Base-by-base conservation (phyloP, 92 coral and sea anemone species). In the Bergia puertoricense region DNA sequence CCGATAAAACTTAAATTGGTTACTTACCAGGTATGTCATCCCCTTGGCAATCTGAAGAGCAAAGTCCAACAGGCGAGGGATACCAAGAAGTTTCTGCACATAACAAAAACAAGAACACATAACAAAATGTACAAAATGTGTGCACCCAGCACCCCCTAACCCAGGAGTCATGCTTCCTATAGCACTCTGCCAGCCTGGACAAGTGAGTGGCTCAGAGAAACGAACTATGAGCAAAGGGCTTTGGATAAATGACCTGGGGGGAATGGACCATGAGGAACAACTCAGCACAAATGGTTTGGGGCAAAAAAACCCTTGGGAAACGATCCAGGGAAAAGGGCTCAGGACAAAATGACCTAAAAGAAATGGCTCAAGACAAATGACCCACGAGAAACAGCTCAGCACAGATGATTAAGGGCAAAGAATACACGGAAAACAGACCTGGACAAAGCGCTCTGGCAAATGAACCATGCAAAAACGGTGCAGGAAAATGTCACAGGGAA, bases 11-110 rank as follows among this genome's bases (percentile, higher is more conserved):
- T n/a, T 1, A 50, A 81, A 71, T 30, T 18, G 15, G 10, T 13
- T 11, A 30, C 96, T 88, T 90, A 96, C 98, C 91, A 96, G 78
- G 75, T 83, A 91, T 16, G 46, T 76, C 99, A 96, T 96, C 69
- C 98, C 99, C 73, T 88, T 83, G 81, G 96, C 88, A 74, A 96
- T 96, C 67, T 96, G 98, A 71, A 91, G 74, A 81, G 98, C 92
- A 67, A 92, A 96, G 23, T 92, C 96, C 43, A 95, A 84, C 84
- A 95, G 93, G 3, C 86, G 88, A n/a, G 82, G 81, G 22, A 72
- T 82, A 86, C 91, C 91, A n/a, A 96, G 92, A 45, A 91, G 92
- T 5, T 82, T 94, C 96, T 95, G 68, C 40, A 22, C 38, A 54
- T 5, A 73, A 56, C 10, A 79, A 39, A 59, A 66, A 73, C 37